These are phyloP conservation scores for Ictidomys tridecemlineatus DNA, from an alignment of 2,113 vertebrate genomes.

Conservation along the genomic window DNA sequence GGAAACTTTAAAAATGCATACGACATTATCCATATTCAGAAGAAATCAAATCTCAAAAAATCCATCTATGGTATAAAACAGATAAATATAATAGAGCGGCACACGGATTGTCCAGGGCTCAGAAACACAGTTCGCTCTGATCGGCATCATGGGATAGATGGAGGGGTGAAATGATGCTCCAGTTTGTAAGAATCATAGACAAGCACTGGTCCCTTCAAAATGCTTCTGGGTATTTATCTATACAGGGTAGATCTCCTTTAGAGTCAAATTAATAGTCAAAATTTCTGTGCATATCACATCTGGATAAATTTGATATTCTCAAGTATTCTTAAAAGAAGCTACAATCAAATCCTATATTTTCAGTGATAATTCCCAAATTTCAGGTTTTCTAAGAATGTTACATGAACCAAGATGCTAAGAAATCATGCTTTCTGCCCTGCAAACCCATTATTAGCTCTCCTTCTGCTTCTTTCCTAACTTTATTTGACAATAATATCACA, in stretches of 20 bases:
- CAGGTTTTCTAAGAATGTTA: conserved; percentile 59
- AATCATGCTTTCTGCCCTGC: not conserved
- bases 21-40: not conserved
- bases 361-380: not conserved
- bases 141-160: not conserved
- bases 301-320: conserved; percentile 16
- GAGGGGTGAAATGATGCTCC: not conserved
- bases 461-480: not conserved
- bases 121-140: not conserved
- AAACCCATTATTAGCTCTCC: not conserved
- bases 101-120: not conserved
- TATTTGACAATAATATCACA: conserved; percentile 53
- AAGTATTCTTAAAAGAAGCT: conserved; percentile 29
- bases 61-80: not conserved
- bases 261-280: not conserved
- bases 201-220: not conserved
- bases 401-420: conserved; percentile 25
- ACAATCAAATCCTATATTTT: not conserved
- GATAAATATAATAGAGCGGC: not conserved
- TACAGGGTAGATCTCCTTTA: not conserved
- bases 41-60: not conserved
- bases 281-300: conserved; percentile 3
- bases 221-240: not conserved
- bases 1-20: not conserved
- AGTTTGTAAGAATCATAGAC: not conserved